Percentiles rank a stretch among this genome's conserved stretches.
phyloP scores from a whole-genome alignment of 1,140 invertebrate genomes.

The Metaphire vulgaris region DNA sequence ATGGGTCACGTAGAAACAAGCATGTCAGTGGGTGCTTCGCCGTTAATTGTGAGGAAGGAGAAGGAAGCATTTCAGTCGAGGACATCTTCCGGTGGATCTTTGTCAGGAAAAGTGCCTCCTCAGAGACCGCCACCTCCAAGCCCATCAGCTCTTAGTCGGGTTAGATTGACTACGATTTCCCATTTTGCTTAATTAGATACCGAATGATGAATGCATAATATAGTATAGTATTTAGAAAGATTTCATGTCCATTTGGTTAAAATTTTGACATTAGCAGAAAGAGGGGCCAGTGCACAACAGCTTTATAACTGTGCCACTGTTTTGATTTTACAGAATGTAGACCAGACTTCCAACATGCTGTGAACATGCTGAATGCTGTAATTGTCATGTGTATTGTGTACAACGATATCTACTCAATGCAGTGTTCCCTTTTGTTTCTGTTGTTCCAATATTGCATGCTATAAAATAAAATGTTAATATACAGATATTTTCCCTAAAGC shows the following conservation, averaged over 20 bases:
- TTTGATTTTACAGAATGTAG: too few species aligned
- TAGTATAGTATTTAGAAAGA: neutral
- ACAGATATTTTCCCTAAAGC: too few species aligned
- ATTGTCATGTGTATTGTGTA: too few species aligned
- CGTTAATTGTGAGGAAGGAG: neutral
- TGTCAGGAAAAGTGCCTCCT: conserved; percentile 15
- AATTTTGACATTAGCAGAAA: too few species aligned
- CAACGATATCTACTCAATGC: too few species aligned
- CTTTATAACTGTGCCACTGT: too few species aligned
- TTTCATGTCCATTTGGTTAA: neutral
- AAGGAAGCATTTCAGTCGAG: neutral
- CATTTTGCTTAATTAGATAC: neutral
- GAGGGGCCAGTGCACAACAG: too few species aligned
- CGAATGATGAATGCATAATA: neutral
- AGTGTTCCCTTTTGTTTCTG: too few species aligned
- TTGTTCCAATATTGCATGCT: too few species aligned
- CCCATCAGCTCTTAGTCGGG: conserved; percentile 20
- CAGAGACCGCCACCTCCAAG: conserved; percentile 28
- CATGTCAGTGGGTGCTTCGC: neutral
- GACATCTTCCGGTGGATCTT: neutral
- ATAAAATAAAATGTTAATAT: too few species aligned
- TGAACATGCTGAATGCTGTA: too few species aligned
- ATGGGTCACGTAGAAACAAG: neutral
- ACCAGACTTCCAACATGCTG: too few species aligned
- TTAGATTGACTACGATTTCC: neutral